phyloP scores from a whole-genome alignment of 2,888 invertebrate genomes.

The Carcina quercana region DNA sequence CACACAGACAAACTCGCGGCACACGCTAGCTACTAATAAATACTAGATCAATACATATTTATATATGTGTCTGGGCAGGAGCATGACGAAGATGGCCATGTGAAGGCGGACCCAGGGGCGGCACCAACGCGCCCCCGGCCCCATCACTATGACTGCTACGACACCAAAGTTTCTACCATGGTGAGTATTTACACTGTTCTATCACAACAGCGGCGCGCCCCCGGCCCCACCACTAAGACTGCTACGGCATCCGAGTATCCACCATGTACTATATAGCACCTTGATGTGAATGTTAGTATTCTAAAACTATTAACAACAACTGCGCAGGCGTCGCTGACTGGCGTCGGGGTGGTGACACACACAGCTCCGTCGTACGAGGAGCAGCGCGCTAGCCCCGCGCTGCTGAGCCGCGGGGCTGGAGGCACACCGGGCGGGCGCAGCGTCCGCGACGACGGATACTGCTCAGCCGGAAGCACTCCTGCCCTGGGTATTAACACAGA shows the following conservation, averaged over 20 bases:
- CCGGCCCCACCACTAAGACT: slow-evolving; percentile 38
- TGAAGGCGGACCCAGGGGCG: slow-evolving; percentile 41
- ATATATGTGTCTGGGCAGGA: too few species aligned
- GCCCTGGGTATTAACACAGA: slow-evolving; percentile 78
- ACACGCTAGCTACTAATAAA: too few species aligned
- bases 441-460: slow-evolving; percentile 78
- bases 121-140: slow-evolving; percentile 31
- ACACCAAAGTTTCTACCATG: slow-evolving; percentile 50
- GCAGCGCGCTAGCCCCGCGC: slow-evolving; percentile 59
- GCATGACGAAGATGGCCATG: slow-evolving; percentile 30
- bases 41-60: too few species aligned
- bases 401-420: slow-evolving; percentile 46
- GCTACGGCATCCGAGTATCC: slow-evolving; percentile 42
- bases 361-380: slow-evolving; percentile 64
- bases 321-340: slow-evolving; percentile 46
- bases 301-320: too few species aligned
- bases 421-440: slow-evolving; percentile 61
- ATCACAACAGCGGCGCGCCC: slow-evolving; percentile 26
- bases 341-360: slow-evolving; percentile 50
- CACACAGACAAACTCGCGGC: too few species aligned
- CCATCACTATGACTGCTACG: slow-evolving; percentile 38
- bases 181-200: too few species aligned
- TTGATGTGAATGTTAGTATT: too few species aligned
- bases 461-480: slow-evolving; percentile 79
- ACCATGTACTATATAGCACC: too few species aligned